phyloP scores from a whole-genome alignment of 2,113 vertebrate genomes.

The Strigops habroptila region DNA sequence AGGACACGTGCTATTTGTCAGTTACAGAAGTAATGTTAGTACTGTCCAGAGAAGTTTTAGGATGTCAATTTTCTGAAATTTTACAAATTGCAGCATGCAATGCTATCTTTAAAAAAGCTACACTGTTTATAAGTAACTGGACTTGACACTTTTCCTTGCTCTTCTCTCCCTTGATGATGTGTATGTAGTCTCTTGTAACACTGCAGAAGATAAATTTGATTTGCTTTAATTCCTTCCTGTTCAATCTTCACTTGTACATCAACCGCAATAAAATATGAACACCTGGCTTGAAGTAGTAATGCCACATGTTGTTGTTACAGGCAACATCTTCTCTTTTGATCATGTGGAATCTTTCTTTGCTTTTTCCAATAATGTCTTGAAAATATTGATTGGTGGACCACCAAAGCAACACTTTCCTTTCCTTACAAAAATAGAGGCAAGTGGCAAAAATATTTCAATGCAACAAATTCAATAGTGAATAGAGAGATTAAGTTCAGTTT shows the following conservation, averaged over 20 bases:
- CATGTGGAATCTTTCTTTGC: neutral
- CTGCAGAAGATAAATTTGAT: neutral
- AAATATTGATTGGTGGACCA: neutral
- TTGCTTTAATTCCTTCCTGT: neutral
- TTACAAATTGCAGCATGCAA: neutral
- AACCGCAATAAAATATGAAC: neutral
- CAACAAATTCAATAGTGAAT: neutral
- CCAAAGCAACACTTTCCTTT: neutral
- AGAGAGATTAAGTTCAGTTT: neutral
- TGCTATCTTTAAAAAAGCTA: neutral
- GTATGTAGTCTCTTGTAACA: neutral
- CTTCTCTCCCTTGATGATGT: neutral
- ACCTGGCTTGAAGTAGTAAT: neutral
- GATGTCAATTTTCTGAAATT: neutral
- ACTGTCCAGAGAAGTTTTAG: neutral
- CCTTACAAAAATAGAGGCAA: neutral
- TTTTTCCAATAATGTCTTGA: neutral
- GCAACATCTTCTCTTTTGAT: neutral
- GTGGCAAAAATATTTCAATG: neutral
- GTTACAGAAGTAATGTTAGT: neutral
- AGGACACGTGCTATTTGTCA: neutral
- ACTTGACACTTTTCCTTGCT: neutral
- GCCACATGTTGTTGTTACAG: neutral
- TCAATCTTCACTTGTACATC: neutral
- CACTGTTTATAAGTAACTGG: neutral